A percentile compares a stretch with the other conserved stretches of the same genome.
phyloP scores from a whole-genome alignment of 2,888 invertebrate species.

The Pediacus dermestoides region DNA sequence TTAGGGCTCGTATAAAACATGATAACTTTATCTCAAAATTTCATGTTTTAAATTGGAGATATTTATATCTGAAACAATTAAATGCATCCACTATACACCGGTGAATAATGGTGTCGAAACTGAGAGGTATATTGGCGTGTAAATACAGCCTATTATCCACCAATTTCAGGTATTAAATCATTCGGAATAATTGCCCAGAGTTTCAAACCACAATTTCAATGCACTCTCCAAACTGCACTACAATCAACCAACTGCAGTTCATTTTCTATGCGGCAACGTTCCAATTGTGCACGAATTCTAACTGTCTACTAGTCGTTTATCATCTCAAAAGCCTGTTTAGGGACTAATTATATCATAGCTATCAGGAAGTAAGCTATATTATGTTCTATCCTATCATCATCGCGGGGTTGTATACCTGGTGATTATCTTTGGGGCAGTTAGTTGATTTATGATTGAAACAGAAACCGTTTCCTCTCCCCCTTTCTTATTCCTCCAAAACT shows the following conservation, averaged over 20 bases:
- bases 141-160: slow-evolving; percentile 48
- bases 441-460: too few species aligned
- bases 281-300: slow-evolving; percentile 34
- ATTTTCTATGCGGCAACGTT: slow-evolving; percentile 24
- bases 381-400: too few species aligned
- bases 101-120: slow-evolving; percentile 32
- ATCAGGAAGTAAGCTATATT: too few species aligned
- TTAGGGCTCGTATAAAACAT: slow-evolving; percentile 10
- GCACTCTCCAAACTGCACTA: too few species aligned
- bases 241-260: too few species aligned
- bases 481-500: too few species aligned
- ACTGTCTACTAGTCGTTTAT: slow-evolving; percentile 34
- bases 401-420: too few species aligned
- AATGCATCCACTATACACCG: slow-evolving; percentile 6
- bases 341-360: slow-evolving; percentile 30
- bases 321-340: slow-evolving; percentile 26
- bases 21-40: slow-evolving; percentile 10
- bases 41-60: slow-evolving; percentile 1
- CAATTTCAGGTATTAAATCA: slow-evolving; percentile 51
- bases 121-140: slow-evolving; percentile 46
- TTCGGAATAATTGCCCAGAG: slow-evolving; percentile 46
- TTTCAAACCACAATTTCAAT: slow-evolving; percentile 29
- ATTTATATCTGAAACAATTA: slow-evolving; percentile 1
- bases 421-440: too few species aligned
- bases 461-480: too few species aligned